Evolutionary conservation across 2,797 vertebrate genomes (phyloP).

Genomic region (Lithobates pipiens): DNA sequence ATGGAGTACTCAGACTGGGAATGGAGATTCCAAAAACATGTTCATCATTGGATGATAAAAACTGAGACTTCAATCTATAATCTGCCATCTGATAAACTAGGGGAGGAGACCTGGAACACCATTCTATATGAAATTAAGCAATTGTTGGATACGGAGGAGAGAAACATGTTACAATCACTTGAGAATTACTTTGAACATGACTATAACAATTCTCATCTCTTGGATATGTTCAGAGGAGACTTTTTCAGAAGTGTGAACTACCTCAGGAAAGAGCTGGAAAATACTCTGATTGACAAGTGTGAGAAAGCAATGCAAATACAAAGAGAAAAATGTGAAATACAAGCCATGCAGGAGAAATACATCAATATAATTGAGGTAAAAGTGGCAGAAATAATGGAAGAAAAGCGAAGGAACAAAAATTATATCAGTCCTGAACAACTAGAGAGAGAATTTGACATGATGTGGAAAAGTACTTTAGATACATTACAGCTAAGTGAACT

Average conservation of each 20-base stretch:
- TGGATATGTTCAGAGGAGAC: conserved; percentile 69
- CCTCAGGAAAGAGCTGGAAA: conserved; percentile 65
- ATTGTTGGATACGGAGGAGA: conserved; percentile 3
- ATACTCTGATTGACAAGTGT: conserved; percentile 65
- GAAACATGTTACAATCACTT: neutral
- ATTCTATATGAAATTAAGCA: conserved; percentile 66
- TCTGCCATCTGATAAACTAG: conserved; percentile 26
- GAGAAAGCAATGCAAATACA: conserved; percentile 66
- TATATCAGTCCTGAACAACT: neutral
- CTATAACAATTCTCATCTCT: conserved; percentile 62
- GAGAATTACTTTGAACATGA: conserved; percentile 67
- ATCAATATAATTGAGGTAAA: conserved; percentile 69
- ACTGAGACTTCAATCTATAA: conserved; percentile 65
- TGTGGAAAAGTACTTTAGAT: neutral
- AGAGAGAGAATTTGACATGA: neutral
- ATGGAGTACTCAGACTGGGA: conserved; percentile 70
- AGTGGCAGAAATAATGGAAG: neutral
- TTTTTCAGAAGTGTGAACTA: conserved; percentile 67
- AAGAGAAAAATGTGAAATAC: conserved; percentile 68
- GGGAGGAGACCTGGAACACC: conserved; percentile 54
- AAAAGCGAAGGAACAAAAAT: neutral
- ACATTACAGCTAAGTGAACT: neutral
- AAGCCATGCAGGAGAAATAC: conserved; percentile 68
- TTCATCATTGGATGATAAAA: conserved; percentile 70
- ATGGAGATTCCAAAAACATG: conserved; percentile 65